Evolutionary conservation across 2,113 vertebrate genomes (phyloP), one percentile per base, ranked within the genome.

Genomic region (Uria lomvia): DNA sequence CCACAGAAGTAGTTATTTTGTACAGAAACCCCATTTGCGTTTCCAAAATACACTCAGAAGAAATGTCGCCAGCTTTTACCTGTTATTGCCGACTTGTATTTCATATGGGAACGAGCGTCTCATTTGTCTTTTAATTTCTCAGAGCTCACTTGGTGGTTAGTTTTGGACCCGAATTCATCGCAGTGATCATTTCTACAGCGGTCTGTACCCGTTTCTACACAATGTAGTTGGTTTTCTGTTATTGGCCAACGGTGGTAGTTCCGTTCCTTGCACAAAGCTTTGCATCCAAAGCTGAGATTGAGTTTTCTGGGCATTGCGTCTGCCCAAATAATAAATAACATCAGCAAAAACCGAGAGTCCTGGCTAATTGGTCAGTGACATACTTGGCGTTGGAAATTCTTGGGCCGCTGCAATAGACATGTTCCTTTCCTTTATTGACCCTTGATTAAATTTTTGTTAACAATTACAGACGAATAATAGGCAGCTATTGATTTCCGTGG

Each of bases 371-470:
- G 91, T 78, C 80, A 79, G 81, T 85, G 90, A 90, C 80, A 68
- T 59, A 91, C 52, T 30, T 55, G 8, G 49, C 15, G 4, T 59
- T 77, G 40, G 76, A 55, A 85, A 75, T 84, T 70, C 80, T 86
- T 16, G 6, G 29, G 62, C 86, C 5, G 15, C 80, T 16, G 68
- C 56, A 15, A 88, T 93, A 86, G 82, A 92, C 94, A 85, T 58
- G 87, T 91, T 94, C 90, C 77, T 94, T 75, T 85, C 49, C 38
- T 94, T 94, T 96, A 96, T 96, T 94, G 96, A 96, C 91, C 71
- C 84, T 85, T 97, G 95, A 96, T 97, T 96, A 96, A 94, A 94
- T 95, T 97, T 97, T 95, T 87, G 91, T 95, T 95, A 96, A 95
- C 95, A 95, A 91, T 96, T 96, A 94, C 93, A 75, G 87, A 47